phyloP scores from a whole-genome alignment of 1,140 invertebrate species.

The Rhyzopertha dominica region DNA sequence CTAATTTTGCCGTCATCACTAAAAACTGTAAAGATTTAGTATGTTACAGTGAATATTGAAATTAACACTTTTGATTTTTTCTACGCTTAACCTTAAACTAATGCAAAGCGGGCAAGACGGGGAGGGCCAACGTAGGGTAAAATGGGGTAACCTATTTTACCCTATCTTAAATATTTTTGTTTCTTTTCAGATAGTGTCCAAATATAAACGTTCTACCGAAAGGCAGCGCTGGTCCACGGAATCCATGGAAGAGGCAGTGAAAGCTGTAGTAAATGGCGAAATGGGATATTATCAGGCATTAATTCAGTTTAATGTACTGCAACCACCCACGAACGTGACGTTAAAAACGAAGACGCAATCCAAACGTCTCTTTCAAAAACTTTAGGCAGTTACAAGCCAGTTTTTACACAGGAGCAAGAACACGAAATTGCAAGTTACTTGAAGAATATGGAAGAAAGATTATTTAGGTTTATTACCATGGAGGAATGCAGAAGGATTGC shows the following conservation, averaged over 20 bases:
- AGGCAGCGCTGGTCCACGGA: slow-evolving; percentile 49
- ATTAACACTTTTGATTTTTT: too few species aligned
- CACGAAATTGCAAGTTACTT: not conserved
- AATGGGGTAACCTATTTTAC: too few species aligned
- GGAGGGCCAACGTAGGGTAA: too few species aligned
- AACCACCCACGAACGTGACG: too few species aligned
- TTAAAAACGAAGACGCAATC: too few species aligned
- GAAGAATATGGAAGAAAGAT: slow-evolving; percentile 2
- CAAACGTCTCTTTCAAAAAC: not conserved
- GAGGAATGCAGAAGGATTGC: slow-evolving; percentile 1
- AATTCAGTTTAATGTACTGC: slow-evolving; percentile 16
- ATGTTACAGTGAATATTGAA: too few species aligned
- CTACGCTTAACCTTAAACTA: too few species aligned
- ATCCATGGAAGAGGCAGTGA: slow-evolving; percentile 48
- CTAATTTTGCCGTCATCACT: too few species aligned
- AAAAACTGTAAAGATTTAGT: too few species aligned
- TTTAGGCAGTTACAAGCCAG: slow-evolving; percentile 3
- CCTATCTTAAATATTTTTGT: too few species aligned
- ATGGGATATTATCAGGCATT: slow-evolving; percentile 49
- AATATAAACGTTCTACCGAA: slow-evolving; percentile 50
- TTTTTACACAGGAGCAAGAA: slow-evolving; percentile 1
- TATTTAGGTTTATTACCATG: slow-evolving; percentile 1
- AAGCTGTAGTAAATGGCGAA: slow-evolving; percentile 48
- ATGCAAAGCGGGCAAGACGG: too few species aligned
- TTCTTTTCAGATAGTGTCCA: slow-evolving; percentile 43